A percentile compares a stretch with the other conserved stretches of the same genome.
Conservation (phyloP, 2,888 invertebrate genomes). For the Marasmarcha lunaedactyla region DNA sequence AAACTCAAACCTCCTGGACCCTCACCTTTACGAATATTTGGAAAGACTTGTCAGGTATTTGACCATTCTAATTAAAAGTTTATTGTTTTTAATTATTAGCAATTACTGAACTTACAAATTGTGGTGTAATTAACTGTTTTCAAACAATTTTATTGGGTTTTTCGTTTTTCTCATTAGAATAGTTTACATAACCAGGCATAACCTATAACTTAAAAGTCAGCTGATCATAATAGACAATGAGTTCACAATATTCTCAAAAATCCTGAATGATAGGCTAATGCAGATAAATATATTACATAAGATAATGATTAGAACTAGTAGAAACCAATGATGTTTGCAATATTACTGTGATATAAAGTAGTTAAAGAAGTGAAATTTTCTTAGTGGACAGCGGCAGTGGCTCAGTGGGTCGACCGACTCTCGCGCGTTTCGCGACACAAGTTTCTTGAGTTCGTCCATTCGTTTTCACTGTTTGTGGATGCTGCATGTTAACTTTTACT, state of each 20-base stretch:
- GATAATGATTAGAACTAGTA: too few species aligned
- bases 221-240: conserved; percentile 19
- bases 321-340: too few species aligned
- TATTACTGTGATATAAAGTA: not conserved
- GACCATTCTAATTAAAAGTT: conserved; percentile 8
- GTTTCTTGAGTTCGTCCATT: conserved; percentile 52
- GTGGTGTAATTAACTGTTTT: not conserved
- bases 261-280: too few species aligned
- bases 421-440: conserved; percentile 42
- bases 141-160: not conserved
- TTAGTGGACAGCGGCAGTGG: conserved; percentile 26
- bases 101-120: not conserved
- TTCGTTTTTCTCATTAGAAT: too few species aligned
- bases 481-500: conserved; percentile 48
- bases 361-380: conserved; percentile 55
- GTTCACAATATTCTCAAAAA: not conserved
- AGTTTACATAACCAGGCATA: conserved; percentile 43
- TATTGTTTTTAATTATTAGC: not conserved
- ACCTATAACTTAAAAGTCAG: conserved; percentile 37
- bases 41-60: conserved; percentile 64
- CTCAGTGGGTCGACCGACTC: conserved; percentile 49
- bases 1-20: conserved; percentile 76
- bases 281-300: too few species aligned
- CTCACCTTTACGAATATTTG: conserved; percentile 66
- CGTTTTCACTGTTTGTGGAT: conserved; percentile 43